Evolutionary conservation across 2,888 invertebrate genomes (phyloP), one percentile per base, ranked within the genome.

Genomic region (Dyspetes luteomarginatus): DNA sequence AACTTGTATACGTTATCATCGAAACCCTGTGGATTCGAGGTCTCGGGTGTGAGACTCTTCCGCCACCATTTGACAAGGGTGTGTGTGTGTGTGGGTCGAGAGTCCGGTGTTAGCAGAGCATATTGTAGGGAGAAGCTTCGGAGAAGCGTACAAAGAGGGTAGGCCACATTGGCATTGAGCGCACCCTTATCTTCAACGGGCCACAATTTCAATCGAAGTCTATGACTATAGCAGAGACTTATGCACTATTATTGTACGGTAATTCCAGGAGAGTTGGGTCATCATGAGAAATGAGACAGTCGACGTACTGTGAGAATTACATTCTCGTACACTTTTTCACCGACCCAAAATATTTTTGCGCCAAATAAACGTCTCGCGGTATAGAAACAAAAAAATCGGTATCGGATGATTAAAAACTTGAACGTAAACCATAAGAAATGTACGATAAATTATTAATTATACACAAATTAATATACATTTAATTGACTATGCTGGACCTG

Each of bases 131-230:
- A 36, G 82, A 87, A 84, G 82, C 84, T 85, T 80, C 82, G 78
- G 74, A 69, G 81, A 71, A 69, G 80, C 83, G 82, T 68, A 74
- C 73, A 78, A 81, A 71, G 78, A 71, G 78, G 81, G 73, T 64
- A 65, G 52, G 73, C 28, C 62, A 69, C 68, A 50, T 73, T 55
- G 30, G 30, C 30, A 30, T 36, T 84, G 85, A 83, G 81, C 85
- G 83, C 83, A 87, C 89, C 87, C 89, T 90, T 90, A 90, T 90
- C 90, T 89, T 87, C 85, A 86, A 86, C 86, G 84, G 85, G 83
- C 79, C 88, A 90, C 89, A 86, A 86, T 88, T 88, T 87, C 88
- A 86, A 89, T 89, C 84, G 86, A 85, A 86, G 78, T 82, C 81
- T 62, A n/a, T n/a, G 65, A 73, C 78, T 81, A 81, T 81, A 65